Percentiles rank a stretch among this genome's conserved stretches.
These are phyloP conservation scores for Saccostrea echinata DNA, from an alignment of 1,140 invertebrate genomes.

Conservation along the genomic window DNA sequence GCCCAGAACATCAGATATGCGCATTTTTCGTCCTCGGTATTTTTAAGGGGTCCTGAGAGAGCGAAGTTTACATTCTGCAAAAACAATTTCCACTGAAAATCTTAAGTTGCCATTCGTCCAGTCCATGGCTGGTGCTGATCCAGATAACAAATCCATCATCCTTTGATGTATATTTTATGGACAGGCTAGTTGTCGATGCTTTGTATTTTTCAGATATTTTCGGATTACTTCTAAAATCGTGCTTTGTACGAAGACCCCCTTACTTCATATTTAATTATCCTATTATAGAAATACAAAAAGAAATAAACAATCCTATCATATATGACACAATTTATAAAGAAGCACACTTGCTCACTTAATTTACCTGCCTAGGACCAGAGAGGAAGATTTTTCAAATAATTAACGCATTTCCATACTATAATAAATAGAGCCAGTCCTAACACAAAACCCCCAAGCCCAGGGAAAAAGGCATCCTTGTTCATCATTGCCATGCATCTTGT, in stretches of 20 bases:
- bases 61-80: conserved; percentile 12
- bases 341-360: no score
- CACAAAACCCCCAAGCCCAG: no score
- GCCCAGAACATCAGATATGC: not conserved
- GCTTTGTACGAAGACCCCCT: not conserved
- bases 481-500: no score
- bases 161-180: not conserved
- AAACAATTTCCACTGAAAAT: not conserved
- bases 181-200: not conserved
- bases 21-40: not conserved
- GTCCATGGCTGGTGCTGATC: not conserved
- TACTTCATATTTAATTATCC: no score
- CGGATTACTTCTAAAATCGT: not conserved
- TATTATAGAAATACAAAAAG: no score
- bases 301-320: no score
- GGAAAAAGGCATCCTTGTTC: no score
- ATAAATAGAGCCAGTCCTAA: no score
- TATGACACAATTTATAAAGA: no score
- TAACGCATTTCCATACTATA: no score
- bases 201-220: not conserved
- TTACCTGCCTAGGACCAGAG: no score
- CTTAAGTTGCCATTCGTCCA: not conserved
- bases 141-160: not conserved
- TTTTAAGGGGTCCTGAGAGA: conserved; percentile 22
- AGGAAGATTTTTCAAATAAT: no score